Evolutionary conservation across 2,888 invertebrate genomes (phyloP).

Genomic region (Gonocerus acuteangulatus): DNA sequence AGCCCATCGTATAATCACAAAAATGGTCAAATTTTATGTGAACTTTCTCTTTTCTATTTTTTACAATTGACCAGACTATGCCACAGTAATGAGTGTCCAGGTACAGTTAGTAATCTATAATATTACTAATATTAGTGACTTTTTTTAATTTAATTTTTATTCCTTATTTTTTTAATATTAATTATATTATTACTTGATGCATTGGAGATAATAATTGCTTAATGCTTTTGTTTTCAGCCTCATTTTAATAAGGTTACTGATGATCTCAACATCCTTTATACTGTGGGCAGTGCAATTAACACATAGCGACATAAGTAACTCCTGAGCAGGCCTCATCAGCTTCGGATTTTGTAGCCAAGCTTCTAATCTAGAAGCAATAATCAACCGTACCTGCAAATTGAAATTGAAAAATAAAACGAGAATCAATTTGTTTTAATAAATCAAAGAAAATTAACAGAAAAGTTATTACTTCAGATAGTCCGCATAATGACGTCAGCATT

Average conservation of each 20-base stretch:
- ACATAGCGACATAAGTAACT: slow-evolving; percentile 81
- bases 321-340: slow-evolving; percentile 83
- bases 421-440: too few relatives aligned
- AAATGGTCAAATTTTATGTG: too few relatives aligned
- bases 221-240: slow-evolving; percentile 88
- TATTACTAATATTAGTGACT: too few relatives aligned
- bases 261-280: slow-evolving; percentile 63
- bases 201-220: slow-evolving; percentile 78
- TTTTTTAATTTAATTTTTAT: too few relatives aligned
- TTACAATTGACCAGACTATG: too few relatives aligned
- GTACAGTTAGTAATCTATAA: too few relatives aligned
- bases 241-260: slow-evolving; percentile 80
- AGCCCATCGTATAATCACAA: too few relatives aligned
- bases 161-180: too few relatives aligned
- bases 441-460: too few relatives aligned
- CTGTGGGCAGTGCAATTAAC: slow-evolving; percentile 73
- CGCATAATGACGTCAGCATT: slow-evolving; percentile 74
- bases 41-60: too few relatives aligned
- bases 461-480: slow-evolving; percentile 63
- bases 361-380: slow-evolving; percentile 74
- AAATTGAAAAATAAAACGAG: background rate
- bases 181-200: slow-evolving; percentile 64
- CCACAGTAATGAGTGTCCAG: too few relatives aligned
- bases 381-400: slow-evolving; percentile 58
- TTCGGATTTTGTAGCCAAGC: slow-evolving; percentile 95